Base-by-base conservation (phyloP, 2,888 invertebrate genomes). In the Resseliella maxima region DNA sequence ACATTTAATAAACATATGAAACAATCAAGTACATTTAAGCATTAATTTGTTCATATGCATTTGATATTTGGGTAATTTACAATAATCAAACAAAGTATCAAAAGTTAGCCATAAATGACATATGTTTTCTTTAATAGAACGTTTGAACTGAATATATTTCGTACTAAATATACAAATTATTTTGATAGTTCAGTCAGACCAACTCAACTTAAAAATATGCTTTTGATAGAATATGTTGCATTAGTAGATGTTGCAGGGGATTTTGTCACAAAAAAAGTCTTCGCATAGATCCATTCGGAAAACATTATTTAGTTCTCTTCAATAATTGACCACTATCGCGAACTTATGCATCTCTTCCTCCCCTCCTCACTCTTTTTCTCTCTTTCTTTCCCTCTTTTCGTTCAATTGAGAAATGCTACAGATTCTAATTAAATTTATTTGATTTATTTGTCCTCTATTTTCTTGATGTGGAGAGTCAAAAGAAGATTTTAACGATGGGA, bases 131-230 rank as follows among this genome's bases (percentile, higher is more conserved):
- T 72, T 31, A 72, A 72, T 72, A 21, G 31, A 72, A 72, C 72
- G 31, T 31, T 72, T 72, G 21, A 72, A 72, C 27, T 35, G 27
- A n/a, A 31, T 72, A 31, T 18, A 31, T 35, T 72, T 72, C 31
- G 72, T 72, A 72, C 35, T 15, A 72, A 72, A 72, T 72, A 72
- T 72, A 72, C 72, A 72, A 72, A 72, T 72, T 50, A 18, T 50
- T 50, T 50, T 18, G 12, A 15, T 50, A 50, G 46, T 50, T 18
- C 46, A 50, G 46, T 50, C 15, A 50, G 8, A 41, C 18, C 15
- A 18, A 50, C 18, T 50, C 18, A 50, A 50, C 46, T 50, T 50
- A 50, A 50, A 50, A 50, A 50, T n/a, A n/a, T n/a, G n/a, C n/a
- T n/a, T n/a, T n/a, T n/a, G n/a, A n/a, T n/a, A n/a, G n/a, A n/a